Evolutionary conservation across 2,888 invertebrate species (phyloP).

Genomic region (Plusia festucae): DNA sequence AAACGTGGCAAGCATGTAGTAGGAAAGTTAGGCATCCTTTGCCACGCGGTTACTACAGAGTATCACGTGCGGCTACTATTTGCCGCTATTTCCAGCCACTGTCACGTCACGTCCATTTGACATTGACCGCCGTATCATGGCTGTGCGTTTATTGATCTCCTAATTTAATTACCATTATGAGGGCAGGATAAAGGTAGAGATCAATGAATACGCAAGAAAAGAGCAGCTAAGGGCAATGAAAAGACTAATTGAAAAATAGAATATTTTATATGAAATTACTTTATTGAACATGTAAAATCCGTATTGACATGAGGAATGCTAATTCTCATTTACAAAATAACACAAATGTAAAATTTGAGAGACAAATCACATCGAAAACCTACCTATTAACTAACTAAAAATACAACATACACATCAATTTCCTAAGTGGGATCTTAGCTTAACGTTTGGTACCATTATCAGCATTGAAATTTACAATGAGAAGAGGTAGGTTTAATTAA

Average conservation of each 20-base stretch:
- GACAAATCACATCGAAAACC: constrained; percentile 89
- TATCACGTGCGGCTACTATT: constrained; percentile 6
- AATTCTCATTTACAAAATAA: constrained; percentile 89
- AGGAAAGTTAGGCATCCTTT: constrained; percentile 7
- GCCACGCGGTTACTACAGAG: constrained; percentile 40
- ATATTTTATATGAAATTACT: constrained; percentile 88
- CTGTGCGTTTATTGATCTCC: constrained; percentile 3
- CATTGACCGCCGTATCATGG: constrained; percentile 5
- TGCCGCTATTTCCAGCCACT: constrained; percentile 11
- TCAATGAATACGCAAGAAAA: constrained; percentile 29
- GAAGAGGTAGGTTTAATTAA: constrained; percentile 88
- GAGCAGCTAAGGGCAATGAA: constrained; percentile 47
- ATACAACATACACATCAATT: constrained; percentile 89
- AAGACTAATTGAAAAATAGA: constrained; percentile 74
- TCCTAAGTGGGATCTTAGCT: constrained; percentile 81
- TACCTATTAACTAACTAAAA: constrained; percentile 89
- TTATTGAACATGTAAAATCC: constrained; percentile 90
- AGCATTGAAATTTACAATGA: constrained; percentile 88
- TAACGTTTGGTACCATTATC: constrained; percentile 87
- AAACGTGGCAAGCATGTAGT: constrained; percentile 28
- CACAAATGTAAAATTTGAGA: constrained; percentile 89
- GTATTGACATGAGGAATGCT: constrained; percentile 90
- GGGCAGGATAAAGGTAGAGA: constrained; percentile 5
- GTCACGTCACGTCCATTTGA: neutral
- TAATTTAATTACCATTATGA: neutral